phyloP scores from a whole-genome alignment of 2,888 invertebrate genomes.

The Polyploca ridens region DNA sequence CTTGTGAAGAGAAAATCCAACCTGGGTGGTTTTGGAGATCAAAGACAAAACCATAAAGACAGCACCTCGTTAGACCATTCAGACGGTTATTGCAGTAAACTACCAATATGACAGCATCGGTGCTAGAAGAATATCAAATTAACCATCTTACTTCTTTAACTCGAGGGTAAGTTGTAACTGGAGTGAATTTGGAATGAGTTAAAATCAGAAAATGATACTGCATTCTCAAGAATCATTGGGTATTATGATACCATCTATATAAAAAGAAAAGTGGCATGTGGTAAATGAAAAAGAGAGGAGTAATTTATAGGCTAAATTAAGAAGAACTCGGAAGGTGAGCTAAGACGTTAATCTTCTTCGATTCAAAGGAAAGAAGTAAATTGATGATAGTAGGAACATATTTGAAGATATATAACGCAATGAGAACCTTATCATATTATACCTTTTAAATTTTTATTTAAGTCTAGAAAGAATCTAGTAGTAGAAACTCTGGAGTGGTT shows the following conservation, averaged over 20 bases:
- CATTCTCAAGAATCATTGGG: too few relatives aligned
- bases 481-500: conserved; percentile 49
- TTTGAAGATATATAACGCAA: too few relatives aligned
- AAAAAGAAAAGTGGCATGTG: too few relatives aligned
- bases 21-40: conserved; percentile 7
- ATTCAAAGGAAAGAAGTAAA: background rate
- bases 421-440: too few relatives aligned
- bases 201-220: background rate
- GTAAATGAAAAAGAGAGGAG: background rate
- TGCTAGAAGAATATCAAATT: conserved; percentile 10
- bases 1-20: background rate
- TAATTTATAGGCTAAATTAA: background rate
- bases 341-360: background rate
- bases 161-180: background rate
- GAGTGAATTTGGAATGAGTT: background rate
- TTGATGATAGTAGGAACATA: too few relatives aligned
- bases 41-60: conserved; percentile 11
- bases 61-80: conserved; percentile 3
- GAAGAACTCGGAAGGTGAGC: background rate
- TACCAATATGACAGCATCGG: conserved; percentile 8
- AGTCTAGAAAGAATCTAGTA: conserved; percentile 20
- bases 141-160: background rate
- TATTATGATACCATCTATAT: too few relatives aligned
- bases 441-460: background rate
- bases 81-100: background rate